These are phyloP conservation scores for Pantherophis alleghaniensis DNA, from an alignment of 2,797 vertebrate species.

Conservation along the genomic window DNA sequence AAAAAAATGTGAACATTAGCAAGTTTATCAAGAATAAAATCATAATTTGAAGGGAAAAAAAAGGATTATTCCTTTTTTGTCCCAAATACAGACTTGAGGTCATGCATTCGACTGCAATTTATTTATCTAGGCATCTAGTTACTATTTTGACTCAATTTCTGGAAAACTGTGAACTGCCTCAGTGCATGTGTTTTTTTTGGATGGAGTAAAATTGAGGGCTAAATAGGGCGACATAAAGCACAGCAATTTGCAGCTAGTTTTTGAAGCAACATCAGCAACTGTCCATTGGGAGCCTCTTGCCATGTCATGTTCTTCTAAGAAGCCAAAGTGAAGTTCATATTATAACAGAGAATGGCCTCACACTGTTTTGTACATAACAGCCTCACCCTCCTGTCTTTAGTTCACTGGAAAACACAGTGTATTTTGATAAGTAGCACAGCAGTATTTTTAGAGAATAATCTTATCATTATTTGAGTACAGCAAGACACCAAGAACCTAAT, in stretches of 20 bases:
- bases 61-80: neutral
- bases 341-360: neutral
- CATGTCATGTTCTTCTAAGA: neutral
- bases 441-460: constrained; percentile 44
- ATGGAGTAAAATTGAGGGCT: neutral
- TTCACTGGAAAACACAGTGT: neutral
- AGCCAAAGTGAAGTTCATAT: neutral
- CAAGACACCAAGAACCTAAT: constrained; percentile 1
- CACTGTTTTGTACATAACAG: neutral
- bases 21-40: neutral
- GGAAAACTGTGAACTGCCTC: neutral
- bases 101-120: neutral
- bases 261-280: neutral
- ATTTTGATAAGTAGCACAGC: neutral
- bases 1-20: neutral
- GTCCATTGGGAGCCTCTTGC: neutral
- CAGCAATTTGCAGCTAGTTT: neutral
- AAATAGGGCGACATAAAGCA: neutral
- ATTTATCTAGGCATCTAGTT: neutral
- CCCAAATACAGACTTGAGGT: neutral
- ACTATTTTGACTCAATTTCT: neutral
- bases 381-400: neutral
- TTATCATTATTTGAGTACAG: constrained; percentile 34
- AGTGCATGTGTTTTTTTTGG: neutral
- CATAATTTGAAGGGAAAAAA: neutral